Conservation (phyloP, 2,113 vertebrate species). For the Podarcis raffonei region DNA sequence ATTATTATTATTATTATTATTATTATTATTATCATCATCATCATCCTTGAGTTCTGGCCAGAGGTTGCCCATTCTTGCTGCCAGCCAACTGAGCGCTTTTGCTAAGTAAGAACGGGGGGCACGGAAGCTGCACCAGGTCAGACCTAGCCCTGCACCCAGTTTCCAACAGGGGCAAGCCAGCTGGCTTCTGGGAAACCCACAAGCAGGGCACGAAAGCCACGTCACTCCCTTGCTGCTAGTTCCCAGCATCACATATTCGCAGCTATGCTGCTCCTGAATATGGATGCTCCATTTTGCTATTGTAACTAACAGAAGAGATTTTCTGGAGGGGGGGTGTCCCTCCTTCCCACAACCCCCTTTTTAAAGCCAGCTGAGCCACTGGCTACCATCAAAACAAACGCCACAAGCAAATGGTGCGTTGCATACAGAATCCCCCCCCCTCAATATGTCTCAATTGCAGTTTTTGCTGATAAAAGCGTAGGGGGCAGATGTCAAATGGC, state of each 20-base stretch:
- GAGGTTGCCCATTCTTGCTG: too few relatives aligned
- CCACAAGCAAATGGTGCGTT: not conserved
- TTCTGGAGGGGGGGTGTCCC: too few relatives aligned
- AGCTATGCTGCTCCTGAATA: not conserved
- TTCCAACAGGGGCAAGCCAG: not conserved
- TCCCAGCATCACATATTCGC: not conserved
- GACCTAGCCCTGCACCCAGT: not conserved
- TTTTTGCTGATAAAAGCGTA: not conserved
- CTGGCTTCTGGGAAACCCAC: not conserved
- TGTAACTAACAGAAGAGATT: not conserved
- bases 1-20: too few relatives aligned
- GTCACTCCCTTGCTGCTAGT: not conserved
- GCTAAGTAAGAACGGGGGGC: not conserved
- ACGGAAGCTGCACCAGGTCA: not conserved
- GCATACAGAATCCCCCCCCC: too few relatives aligned
- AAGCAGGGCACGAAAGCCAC: not conserved
- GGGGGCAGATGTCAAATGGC: not conserved
- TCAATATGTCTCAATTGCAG: not conserved
- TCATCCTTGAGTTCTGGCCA: too few relatives aligned
- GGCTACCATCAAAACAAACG: not conserved
- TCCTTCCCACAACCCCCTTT: too few relatives aligned
- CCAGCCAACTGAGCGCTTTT: not conserved
- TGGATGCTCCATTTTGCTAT: not conserved
- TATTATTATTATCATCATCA: too few relatives aligned
- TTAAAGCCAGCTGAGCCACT: not conserved